Conservation (phyloP, 2,888 invertebrate genomes). For the Diplolepis rosae region DNA sequence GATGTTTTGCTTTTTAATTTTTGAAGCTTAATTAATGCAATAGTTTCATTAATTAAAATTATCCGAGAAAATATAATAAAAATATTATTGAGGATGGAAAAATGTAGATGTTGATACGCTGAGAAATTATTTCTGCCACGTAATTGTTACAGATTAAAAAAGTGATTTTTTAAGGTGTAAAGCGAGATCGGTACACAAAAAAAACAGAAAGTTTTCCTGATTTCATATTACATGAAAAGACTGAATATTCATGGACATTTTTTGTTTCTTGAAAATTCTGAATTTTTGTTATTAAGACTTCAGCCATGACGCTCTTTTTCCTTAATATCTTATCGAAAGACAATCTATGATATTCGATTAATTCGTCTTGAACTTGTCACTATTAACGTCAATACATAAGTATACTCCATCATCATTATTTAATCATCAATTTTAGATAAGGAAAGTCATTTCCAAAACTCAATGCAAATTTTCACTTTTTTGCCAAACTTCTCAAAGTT, state of each 20-base stretch:
- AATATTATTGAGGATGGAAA: neutral
- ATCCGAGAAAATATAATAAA: neutral
- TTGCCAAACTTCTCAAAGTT: neutral
- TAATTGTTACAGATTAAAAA: neutral
- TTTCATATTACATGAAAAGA: too few species aligned
- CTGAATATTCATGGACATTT: too few species aligned
- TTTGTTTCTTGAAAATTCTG: neutral
- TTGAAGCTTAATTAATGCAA: neutral
- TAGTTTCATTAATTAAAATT: neutral
- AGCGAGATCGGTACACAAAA: neutral
- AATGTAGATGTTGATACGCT: neutral
- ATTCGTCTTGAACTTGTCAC: conserved; percentile 4
- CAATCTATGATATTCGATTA: neutral
- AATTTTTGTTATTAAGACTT: neutral
- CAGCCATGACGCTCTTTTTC: neutral
- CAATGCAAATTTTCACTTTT: neutral
- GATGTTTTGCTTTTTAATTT: neutral
- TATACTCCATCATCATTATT: neutral
- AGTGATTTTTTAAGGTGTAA: neutral
- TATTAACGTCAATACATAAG: neutral
- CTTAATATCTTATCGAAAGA: neutral
- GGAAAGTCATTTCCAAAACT: too few species aligned
- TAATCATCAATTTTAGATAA: too few species aligned
- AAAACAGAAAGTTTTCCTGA: too few species aligned
- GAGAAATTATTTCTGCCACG: conserved; percentile 14